These are phyloP conservation scores for Empis stercorea DNA, from an alignment of 2,888 invertebrate genomes.

Conservation along the genomic window DNA sequence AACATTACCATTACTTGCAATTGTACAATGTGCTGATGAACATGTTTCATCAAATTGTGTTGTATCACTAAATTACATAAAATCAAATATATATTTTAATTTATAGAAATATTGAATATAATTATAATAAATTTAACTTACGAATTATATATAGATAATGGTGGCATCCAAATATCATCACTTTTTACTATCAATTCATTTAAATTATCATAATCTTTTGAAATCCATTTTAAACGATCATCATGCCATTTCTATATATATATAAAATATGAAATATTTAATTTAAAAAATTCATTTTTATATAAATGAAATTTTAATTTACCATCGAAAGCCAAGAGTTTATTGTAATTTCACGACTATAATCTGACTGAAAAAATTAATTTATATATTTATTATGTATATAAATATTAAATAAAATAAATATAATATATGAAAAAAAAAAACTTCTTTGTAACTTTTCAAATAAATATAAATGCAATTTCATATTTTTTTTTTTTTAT, in stretches of 20 bases:
- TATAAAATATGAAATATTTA: background rate
- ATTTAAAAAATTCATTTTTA: background rate
- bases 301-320: background rate
- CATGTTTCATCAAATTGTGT: slow-evolving; percentile 8
- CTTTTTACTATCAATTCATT: background rate
- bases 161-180: background rate
- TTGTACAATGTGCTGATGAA: slow-evolving; percentile 40
- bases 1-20: slow-evolving; percentile 31
- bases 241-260: background rate
- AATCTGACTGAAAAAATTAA: background rate
- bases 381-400: no score
- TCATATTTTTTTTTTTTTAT: background rate
- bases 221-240: background rate
- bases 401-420: background rate
- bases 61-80: slow-evolving; percentile 2
- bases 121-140: background rate
- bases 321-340: background rate
- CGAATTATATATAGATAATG: background rate
- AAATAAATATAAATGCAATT: background rate
- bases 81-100: no score
- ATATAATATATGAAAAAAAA: background rate
- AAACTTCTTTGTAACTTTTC: background rate
- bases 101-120: no score
- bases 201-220: background rate
- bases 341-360: background rate